These are phyloP conservation scores for Amblyraja radiata DNA, from an alignment of 2,797 vertebrate genomes.

Conservation along the genomic window DNA sequence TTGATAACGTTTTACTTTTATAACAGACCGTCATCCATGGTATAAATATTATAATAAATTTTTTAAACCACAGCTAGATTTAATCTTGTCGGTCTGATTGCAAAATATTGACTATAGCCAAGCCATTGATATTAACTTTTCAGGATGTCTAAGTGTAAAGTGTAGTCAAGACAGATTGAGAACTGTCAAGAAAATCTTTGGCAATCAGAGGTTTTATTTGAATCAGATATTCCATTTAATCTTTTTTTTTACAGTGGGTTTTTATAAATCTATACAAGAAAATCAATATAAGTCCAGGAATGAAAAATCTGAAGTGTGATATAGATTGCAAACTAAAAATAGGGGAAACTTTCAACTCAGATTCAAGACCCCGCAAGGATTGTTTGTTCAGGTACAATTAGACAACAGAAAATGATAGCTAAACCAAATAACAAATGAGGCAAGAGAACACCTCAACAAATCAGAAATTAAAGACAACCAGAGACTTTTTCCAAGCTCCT, in stretches of 20 bases:
- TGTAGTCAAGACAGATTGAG: background rate
- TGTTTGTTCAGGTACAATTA: background rate
- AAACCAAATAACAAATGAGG: background rate
- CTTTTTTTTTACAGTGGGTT: constrained; percentile 12
- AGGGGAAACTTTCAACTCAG: background rate
- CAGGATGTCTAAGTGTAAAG: background rate
- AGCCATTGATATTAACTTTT: background rate
- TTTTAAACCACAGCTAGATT: background rate
- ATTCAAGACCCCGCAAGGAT: background rate
- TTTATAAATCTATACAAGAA: constrained; percentile 1
- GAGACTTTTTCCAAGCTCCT: background rate
- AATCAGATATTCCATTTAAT: constrained; percentile 11
- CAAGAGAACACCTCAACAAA: background rate
- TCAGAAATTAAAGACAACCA: background rate
- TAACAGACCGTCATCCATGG: background rate
- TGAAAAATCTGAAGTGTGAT: too few relatives aligned
- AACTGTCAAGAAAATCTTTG: background rate
- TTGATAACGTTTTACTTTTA: background rate
- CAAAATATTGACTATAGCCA: constrained; percentile 1
- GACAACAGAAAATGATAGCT: background rate
- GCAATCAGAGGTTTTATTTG: background rate
- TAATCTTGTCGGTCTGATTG: background rate
- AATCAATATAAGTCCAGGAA: background rate
- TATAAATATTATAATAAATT: background rate
- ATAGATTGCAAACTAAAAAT: background rate